These are phyloP conservation scores for Dasypogon diadema DNA, from an alignment of 2,888 invertebrate genomes.

Conservation along the genomic window DNA sequence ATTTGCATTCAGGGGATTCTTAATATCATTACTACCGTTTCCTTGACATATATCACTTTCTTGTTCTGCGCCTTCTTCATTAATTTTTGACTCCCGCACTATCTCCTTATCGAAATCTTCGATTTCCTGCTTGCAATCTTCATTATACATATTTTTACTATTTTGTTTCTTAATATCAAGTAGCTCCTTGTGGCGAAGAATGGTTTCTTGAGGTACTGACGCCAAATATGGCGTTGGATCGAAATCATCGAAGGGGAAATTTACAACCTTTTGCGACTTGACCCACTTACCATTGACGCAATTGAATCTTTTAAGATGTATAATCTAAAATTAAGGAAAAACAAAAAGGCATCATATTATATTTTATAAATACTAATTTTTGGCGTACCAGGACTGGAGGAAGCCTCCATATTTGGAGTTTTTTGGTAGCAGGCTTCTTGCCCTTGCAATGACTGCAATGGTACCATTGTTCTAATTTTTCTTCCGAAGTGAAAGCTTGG, in stretches of 20 bases:
- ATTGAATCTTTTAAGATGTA: slow-evolving; percentile 93
- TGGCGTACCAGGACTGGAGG: slow-evolving; percentile 84
- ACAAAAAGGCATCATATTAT: background rate
- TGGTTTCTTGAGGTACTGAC: slow-evolving; percentile 82
- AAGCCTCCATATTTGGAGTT: slow-evolving; percentile 90
- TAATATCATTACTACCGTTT: slow-evolving; percentile 48
- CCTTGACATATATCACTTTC: slow-evolving; percentile 38
- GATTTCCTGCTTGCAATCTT: slow-evolving; percentile 56
- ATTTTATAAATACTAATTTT: background rate
- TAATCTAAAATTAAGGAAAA: slow-evolving; percentile 73
- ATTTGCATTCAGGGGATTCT: slow-evolving; percentile 24
- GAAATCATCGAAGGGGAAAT: slow-evolving; percentile 88
- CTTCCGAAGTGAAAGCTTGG: slow-evolving; percentile 88
- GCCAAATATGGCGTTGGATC: slow-evolving; percentile 90
- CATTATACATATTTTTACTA: slow-evolving; percentile 52
- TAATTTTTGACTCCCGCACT: slow-evolving; percentile 18
- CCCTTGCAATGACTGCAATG: slow-evolving; percentile 87
- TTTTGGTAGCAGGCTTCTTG: slow-evolving; percentile 88
- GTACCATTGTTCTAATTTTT: slow-evolving; percentile 87
- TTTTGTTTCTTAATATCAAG: slow-evolving; percentile 64
- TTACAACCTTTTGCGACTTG: slow-evolving; percentile 93
- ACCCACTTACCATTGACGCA: slow-evolving; percentile 92
- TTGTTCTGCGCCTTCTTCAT: slow-evolving; percentile 39
- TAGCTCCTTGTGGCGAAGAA: slow-evolving; percentile 75
- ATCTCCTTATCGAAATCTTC: slow-evolving; percentile 54